These are phyloP conservation scores for Rissa tridactyla DNA, from an alignment of 2,113 vertebrate species.

Conservation along the genomic window DNA sequence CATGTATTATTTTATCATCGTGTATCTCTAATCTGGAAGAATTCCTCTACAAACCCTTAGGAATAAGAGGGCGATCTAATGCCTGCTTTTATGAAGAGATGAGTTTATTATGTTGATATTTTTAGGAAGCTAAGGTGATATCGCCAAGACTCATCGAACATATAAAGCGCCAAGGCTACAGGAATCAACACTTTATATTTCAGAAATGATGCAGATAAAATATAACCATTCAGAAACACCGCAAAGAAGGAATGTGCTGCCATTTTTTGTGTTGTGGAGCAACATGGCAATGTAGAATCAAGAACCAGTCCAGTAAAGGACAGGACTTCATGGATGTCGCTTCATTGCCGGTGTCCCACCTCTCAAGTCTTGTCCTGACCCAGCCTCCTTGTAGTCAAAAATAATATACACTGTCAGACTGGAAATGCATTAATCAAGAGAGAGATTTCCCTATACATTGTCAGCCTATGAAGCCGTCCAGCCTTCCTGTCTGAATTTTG, in stretches of 20 bases:
- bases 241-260: not conserved
- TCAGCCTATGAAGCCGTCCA: not conserved
- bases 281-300: not conserved
- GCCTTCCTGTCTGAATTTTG: not conserved
- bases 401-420: not conserved
- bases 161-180: not conserved
- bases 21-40: not conserved
- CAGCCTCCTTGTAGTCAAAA: not conserved
- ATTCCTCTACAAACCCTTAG: not conserved
- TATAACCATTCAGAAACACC: not conserved
- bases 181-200: not conserved
- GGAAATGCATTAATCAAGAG: not conserved
- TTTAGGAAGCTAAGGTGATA: not conserved
- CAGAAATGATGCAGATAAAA: not conserved
- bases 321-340: not conserved
- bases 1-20: not conserved
- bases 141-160: not conserved
- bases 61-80: not conserved
- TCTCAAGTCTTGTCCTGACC: not conserved
- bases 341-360: not conserved
- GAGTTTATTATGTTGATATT: not conserved
- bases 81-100: not conserved
- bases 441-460: not conserved
- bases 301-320: not conserved
- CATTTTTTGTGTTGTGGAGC: not conserved